Evolutionary conservation across 1,140 invertebrate genomes (phyloP), one percentile per base, ranked within the genome.

Genomic region (Calephelis nemesis): DNA sequence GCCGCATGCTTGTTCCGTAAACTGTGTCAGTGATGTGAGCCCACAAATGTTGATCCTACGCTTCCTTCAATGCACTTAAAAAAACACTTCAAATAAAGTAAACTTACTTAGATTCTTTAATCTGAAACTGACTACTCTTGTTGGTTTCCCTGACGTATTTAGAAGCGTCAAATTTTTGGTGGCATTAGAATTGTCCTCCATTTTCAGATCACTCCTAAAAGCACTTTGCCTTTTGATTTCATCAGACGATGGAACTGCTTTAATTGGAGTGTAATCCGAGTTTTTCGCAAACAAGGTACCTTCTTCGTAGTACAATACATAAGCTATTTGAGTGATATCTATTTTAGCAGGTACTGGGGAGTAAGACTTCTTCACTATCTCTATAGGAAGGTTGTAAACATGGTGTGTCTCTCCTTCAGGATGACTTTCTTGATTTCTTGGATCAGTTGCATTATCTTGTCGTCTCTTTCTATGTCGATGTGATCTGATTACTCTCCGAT

Each of bases 231-330:
- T 79, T 63, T 81, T 86, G 9, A 89, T 80, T 45, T 85, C 78
- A 0, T 72, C 67, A 0, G 84, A 81, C 8, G 67, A 84, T 48
- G 81, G 84, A 0, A 83, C 74, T 7, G 79, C 80, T 6, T 68
- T 63, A 4, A 83, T 72, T 7, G 71, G 62, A 8, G 65, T 71
- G 5, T 58, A 62, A 58, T 79, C 83, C 3, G 81, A 72, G 10
- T 45, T 70, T 48, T 75, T 77, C 52, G 67, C 71, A 62, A 75
- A 72, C n/a, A 68, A 19, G 4, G 78, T 70, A 0, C 91, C 89
- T 63, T 90, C 82, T 54, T 92, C 89, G 19, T 91, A 92, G 70
- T 88, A 92, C 40, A 92, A 67, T 0, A 92, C 85, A 65, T 92
- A 92, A 6, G 85, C 88, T 8, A 92, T 83, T 58, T 85, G 80